phyloP scores from a whole-genome alignment of 2,888 invertebrate species.

The Drosophila affinis region DNA sequence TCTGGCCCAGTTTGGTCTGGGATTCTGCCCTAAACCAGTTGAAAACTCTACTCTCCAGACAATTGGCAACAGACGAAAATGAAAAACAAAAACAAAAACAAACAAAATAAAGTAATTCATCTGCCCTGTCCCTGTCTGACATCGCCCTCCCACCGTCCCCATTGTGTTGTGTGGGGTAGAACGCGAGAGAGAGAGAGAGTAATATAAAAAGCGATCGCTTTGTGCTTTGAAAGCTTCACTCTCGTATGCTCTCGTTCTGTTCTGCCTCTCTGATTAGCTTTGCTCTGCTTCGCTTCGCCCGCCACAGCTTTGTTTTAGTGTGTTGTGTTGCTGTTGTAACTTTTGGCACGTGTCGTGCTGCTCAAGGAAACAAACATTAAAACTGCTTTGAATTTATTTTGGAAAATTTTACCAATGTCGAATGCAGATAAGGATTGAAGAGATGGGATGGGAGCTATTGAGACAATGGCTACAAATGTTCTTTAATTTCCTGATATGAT shows the following conservation, averaged over 20 bases:
- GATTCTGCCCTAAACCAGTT: slow-evolving; percentile 41
- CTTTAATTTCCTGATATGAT: neutral
- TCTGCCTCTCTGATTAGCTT: neutral
- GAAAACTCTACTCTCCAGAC: slow-evolving; percentile 10
- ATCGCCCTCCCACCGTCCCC: neutral
- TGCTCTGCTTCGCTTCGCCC: slow-evolving; percentile 22
- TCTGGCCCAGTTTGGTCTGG: neutral
- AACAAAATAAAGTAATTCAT: slow-evolving; percentile 1
- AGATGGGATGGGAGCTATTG: neutral
- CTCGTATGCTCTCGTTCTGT: slow-evolving; percentile 1
- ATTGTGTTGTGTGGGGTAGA: neutral
- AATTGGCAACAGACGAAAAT: slow-evolving; percentile 22
- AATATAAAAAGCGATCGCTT: slow-evolving; percentile 12
- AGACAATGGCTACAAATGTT: neutral
- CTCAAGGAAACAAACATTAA: slow-evolving; percentile 36
- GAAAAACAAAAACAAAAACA: slow-evolving; percentile 23
- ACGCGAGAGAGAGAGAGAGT: neutral
- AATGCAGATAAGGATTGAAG: neutral
- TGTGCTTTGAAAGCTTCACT: slow-evolving; percentile 53
- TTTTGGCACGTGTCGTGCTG: slow-evolving; percentile 52
- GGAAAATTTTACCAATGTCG: slow-evolving; percentile 26
- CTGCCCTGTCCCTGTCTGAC: neutral
- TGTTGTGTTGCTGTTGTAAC: slow-evolving; percentile 4
- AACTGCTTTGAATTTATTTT: slow-evolving; percentile 29
- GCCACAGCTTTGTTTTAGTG: slow-evolving; percentile 17